Conservation (phyloP, 2,113 vertebrate genomes). For the Haemorhous mexicanus region DNA sequence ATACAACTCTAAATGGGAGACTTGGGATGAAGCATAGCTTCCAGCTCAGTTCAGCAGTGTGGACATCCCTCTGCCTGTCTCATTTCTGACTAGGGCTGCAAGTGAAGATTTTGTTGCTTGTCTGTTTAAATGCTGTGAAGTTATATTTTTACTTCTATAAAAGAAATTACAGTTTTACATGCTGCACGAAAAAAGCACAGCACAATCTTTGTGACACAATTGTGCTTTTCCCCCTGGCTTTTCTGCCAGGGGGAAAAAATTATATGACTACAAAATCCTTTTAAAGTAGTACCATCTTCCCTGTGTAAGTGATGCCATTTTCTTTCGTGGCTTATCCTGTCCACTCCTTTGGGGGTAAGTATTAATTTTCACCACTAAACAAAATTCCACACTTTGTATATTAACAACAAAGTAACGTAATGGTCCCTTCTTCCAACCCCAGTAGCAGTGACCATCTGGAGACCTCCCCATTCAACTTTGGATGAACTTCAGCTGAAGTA, state of each 20-base stretch:
- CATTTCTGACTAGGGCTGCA: not conserved
- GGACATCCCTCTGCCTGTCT: not conserved
- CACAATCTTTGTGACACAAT: not conserved
- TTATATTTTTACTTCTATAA: not conserved
- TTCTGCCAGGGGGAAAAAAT: not conserved
- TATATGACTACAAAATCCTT: not conserved
- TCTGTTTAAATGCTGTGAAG: not conserved
- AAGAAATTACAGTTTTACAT: not conserved
- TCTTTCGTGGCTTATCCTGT: not conserved
- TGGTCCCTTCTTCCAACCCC: not conserved
- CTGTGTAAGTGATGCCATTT: not conserved
- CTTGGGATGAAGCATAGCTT: not conserved
- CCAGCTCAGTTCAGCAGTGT: not conserved
- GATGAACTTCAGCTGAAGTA: constrained; percentile 41
- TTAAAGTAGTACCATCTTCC: not conserved
- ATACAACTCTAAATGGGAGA: not conserved
- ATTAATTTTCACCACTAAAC: not conserved
- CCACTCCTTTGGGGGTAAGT: not conserved
- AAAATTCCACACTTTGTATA: not conserved
- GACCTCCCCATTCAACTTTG: constrained; percentile 32
- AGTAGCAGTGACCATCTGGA: constrained; percentile 5
- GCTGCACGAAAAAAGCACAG: not conserved
- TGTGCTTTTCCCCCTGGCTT: not conserved
- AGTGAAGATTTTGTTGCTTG: not conserved
- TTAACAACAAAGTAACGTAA: not conserved